Conservation (phyloP, 2,888 invertebrate genomes). For the Polyommatus iphigenia region DNA sequence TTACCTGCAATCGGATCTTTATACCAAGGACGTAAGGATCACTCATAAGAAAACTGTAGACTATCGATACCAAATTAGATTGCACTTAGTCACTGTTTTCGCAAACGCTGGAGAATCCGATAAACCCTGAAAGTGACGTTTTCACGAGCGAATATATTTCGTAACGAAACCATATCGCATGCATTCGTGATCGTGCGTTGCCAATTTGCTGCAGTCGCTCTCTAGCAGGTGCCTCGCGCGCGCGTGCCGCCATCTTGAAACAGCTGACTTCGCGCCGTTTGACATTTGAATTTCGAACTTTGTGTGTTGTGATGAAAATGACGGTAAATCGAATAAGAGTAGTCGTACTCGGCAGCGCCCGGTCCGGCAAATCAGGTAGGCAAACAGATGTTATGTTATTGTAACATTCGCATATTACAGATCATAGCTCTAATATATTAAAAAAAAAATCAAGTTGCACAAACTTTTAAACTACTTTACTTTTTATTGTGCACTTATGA, state of each 20-base stretch:
- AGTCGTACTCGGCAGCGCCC: conserved; percentile 87
- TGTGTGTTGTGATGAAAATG: conserved; percentile 80
- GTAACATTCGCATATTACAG: not conserved
- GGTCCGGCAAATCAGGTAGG: conserved; percentile 89
- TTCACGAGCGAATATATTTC: conserved; percentile 26
- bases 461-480: too few species aligned
- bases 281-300: conserved; percentile 40
- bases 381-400: conserved; percentile 35
- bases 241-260: conserved; percentile 67
- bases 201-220: conserved; percentile 72
- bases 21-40: not conserved
- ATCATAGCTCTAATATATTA: not conserved
- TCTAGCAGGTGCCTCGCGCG: conserved; percentile 74
- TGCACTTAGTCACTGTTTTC: not conserved
- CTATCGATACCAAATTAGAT: not conserved
- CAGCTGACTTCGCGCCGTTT: conserved; percentile 64
- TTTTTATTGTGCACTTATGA: too few species aligned
- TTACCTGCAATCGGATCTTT: not conserved
- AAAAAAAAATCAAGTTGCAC: too few species aligned
- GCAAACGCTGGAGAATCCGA: not conserved
- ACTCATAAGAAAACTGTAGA: not conserved
- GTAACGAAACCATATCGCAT: conserved; percentile 23
- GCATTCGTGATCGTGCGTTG: conserved; percentile 47
- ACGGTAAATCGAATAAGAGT: conserved; percentile 89
- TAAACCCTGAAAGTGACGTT: conserved; percentile 15